phyloP scores from a whole-genome alignment of 2,113 vertebrate genomes.

The Genyomyrus donnyi region DNA sequence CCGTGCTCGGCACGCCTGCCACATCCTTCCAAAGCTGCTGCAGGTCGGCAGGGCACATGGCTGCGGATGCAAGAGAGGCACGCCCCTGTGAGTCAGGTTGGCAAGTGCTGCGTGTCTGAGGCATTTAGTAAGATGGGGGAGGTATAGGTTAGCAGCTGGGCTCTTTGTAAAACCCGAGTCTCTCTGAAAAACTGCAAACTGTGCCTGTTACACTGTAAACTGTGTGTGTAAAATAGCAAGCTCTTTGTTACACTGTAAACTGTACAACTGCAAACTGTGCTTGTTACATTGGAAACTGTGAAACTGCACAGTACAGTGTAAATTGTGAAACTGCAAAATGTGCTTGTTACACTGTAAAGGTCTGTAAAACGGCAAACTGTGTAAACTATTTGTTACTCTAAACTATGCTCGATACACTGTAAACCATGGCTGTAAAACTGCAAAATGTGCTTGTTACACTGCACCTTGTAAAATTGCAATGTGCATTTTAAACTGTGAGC shows the following conservation, averaged over 20 bases:
- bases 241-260: no score
- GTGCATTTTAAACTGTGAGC: neutral
- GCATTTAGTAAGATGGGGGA: neutral
- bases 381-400: neutral
- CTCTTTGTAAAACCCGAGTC: neutral
- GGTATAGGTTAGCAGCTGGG: neutral
- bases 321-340: neutral
- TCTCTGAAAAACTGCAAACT: neutral
- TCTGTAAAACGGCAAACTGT: neutral
- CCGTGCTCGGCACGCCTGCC: constrained; percentile 72
- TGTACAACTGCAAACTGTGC: neutral
- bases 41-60: constrained; percentile 91
- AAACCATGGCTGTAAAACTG: neutral
- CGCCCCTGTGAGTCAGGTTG: neutral
- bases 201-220: neutral
- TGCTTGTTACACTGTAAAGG: neutral
- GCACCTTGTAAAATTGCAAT: neutral
- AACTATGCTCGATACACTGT: neutral
- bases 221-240: no score
- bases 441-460: neutral
- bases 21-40: constrained; percentile 98
- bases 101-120: neutral
- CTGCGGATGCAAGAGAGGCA: constrained; percentile 41
- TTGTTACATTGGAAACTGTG: neutral
- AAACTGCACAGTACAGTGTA: neutral